A percentile compares a stretch with the other conserved stretches of the same genome.
Evolutionary conservation across 2,113 vertebrate genomes (phyloP).

Genomic region (Sebastes schlegelii): DNA sequence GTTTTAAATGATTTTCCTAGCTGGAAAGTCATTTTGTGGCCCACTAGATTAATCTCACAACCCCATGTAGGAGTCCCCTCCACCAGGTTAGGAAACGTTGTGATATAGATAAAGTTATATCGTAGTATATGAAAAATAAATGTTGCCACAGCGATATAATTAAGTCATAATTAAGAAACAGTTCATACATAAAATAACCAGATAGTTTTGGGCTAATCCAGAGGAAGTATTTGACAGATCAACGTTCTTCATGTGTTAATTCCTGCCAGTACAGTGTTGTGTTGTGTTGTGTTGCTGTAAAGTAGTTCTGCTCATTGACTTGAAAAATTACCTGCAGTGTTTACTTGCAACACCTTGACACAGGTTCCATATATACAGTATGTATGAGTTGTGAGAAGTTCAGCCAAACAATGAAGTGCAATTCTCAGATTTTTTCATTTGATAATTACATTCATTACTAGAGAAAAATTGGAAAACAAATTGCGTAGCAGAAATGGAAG

Average conservation of each 20-base stretch:
- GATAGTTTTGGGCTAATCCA: neutral
- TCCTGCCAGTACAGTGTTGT: neutral
- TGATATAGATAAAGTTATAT: neutral
- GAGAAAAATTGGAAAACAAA: neutral
- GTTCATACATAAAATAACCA: neutral
- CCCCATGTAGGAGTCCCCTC: neutral
- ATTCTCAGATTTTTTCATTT: neutral
- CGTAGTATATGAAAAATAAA: no score
- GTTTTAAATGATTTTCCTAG: neutral
- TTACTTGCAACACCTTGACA: neutral
- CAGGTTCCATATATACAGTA: neutral
- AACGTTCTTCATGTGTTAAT: neutral
- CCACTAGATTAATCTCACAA: neutral
- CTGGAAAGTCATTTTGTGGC: neutral
- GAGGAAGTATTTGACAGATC: no score
- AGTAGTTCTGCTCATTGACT: neutral
- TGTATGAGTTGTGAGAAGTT: neutral
- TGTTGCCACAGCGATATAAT: neutral
- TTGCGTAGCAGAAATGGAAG: no score
- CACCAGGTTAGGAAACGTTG: no score
- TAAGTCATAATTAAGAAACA: neutral
- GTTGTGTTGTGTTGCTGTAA: neutral
- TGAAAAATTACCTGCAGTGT: neutral
- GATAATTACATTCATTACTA: neutral
- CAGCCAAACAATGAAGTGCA: neutral